These are phyloP conservation scores for Nycticryphes semicollaris DNA, from an alignment of 2,113 vertebrate genomes.

Conservation along the genomic window DNA sequence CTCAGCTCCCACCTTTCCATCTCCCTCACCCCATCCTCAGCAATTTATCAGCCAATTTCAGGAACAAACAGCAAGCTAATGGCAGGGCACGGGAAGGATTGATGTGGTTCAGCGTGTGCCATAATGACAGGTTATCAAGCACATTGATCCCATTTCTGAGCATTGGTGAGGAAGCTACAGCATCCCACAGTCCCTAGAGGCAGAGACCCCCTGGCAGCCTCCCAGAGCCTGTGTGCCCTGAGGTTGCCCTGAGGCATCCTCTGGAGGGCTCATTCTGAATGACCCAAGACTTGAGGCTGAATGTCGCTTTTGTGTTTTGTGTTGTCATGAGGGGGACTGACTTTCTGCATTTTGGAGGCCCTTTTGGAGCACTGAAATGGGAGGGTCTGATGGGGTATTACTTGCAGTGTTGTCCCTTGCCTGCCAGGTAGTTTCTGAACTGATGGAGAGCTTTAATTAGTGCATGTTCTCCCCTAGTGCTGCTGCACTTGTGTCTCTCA, in stretches of 20 bases:
- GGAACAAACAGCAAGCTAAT: neutral
- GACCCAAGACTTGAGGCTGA: neutral
- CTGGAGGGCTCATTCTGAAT: neutral
- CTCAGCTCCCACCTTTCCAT: neutral
- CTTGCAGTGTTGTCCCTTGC: neutral
- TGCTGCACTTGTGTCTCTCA: neutral
- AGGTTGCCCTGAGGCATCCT: neutral
- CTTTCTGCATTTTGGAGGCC: neutral
- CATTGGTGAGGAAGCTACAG: neutral
- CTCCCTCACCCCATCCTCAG: neutral
- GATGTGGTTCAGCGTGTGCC: neutral
- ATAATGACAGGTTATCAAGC: neutral
- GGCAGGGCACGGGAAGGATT: neutral
- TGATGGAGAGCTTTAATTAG: neutral
- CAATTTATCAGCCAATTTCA: neutral
- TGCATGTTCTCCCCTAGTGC: neutral
- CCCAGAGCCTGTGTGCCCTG: neutral
- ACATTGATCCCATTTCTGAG: neutral
- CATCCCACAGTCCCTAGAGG: neutral
- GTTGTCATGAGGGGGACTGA: neutral
- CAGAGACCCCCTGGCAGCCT: accelerated
- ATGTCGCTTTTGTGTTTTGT: neutral
- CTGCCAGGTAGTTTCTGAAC: neutral
- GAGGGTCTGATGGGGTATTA: neutral
- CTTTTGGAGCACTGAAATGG: neutral